A percentile compares a stretch with the other conserved stretches of the same genome.
These are phyloP conservation scores for Tinamus guttatus DNA, from an alignment of 2,113 vertebrate species.

Conservation along the genomic window DNA sequence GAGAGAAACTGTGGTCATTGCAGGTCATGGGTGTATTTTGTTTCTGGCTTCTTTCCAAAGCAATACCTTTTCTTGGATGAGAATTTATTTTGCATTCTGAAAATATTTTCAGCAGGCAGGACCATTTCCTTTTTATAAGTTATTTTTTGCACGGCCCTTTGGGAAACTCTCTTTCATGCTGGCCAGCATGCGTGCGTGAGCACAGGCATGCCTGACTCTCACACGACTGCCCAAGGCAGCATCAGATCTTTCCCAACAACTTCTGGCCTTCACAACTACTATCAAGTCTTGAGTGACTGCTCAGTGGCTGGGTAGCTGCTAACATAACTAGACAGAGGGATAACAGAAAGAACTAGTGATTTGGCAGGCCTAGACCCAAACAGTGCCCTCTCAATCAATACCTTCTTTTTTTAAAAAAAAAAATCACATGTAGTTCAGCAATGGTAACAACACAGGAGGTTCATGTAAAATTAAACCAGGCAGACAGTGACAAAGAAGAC, in stretches of 20 bases:
- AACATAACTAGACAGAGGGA: background rate
- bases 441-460: background rate
- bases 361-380: background rate
- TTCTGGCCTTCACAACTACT: background rate
- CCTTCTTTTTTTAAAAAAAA: fast-evolving
- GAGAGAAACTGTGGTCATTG: slow-evolving; percentile 28
- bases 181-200: slow-evolving; percentile 26
- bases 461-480: background rate
- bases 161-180: background rate
- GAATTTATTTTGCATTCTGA: slow-evolving; percentile 58
- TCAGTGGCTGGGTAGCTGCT: background rate
- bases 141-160: slow-evolving; percentile 47
- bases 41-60: slow-evolving; percentile 48
- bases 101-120: slow-evolving; percentile 48
- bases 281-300: background rate
- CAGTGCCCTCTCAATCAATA: background rate
- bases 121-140: slow-evolving; percentile 49
- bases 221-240: background rate
- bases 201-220: background rate
- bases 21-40: slow-evolving; percentile 19
- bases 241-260: background rate
- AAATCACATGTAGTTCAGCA: background rate
- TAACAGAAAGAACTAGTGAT: background rate
- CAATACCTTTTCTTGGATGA: slow-evolving; percentile 55
- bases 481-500: background rate